phyloP scores from a whole-genome alignment of 2,797 vertebrate species.

The Atherinosoma microstoma region DNA sequence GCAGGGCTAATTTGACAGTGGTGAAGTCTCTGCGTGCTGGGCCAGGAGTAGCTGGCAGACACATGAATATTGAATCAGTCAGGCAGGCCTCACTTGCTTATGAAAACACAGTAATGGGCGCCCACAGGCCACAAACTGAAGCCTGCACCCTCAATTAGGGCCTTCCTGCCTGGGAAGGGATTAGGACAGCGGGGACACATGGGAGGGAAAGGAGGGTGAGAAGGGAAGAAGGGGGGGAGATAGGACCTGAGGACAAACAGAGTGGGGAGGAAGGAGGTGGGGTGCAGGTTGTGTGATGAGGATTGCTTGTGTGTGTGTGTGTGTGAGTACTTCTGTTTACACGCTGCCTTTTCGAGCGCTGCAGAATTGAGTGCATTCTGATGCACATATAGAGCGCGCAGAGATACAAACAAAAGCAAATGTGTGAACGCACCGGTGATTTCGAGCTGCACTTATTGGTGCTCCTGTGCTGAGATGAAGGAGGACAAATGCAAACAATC shows the following conservation, averaged over 20 bases:
- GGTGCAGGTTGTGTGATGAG: constrained; percentile 53
- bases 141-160: constrained; percentile 91
- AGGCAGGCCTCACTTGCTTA: constrained; percentile 90
- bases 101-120: constrained; percentile 90
- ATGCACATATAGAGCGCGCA: constrained; percentile 43
- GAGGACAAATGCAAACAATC: constrained; percentile 27
- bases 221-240: constrained; percentile 80
- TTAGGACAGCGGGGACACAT: constrained; percentile 85
- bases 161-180: constrained; percentile 90
- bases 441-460: neutral
- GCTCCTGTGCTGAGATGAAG: neutral
- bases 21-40: constrained; percentile 82
- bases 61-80: constrained; percentile 92
- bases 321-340: constrained; percentile 59
- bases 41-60: constrained; percentile 89
- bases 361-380: constrained; percentile 63
- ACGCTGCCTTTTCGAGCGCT: constrained; percentile 30
- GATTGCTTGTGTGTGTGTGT: constrained; percentile 48
- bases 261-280: constrained; percentile 53
- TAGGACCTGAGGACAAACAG: constrained; percentile 86
- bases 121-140: constrained; percentile 90
- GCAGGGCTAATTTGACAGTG: constrained; percentile 88
- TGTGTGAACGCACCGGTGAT: constrained; percentile 19
- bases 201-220: constrained; percentile 79
- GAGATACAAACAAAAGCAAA: constrained; percentile 32